Conservation (phyloP, 2,888 invertebrate genomes). For the Caenorhabditis sp. region DNA sequence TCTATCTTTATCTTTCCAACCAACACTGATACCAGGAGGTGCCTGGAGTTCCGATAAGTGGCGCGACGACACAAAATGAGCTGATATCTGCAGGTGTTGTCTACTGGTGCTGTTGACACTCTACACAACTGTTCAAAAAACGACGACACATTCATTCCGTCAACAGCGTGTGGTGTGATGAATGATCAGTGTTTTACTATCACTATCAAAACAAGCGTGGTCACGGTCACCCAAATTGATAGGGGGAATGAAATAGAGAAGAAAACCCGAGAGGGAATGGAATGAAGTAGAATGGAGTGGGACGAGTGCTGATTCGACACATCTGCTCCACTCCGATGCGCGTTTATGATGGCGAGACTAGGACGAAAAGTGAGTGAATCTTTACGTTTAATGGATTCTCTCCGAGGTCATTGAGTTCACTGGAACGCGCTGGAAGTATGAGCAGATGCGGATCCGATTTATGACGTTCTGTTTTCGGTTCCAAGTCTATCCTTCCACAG, state of each 20-base stretch:
- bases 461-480: too few relatives aligned
- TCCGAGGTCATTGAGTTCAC: background rate
- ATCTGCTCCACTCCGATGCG: conserved; percentile 6
- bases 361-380: background rate
- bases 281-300: background rate
- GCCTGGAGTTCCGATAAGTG: conserved; percentile 26
- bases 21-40: conserved; percentile 24
- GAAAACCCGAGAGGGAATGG: conserved; percentile 1
- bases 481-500: conserved; percentile 8
- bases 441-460: too few relatives aligned
- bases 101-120: conserved; percentile 7
- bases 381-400: conserved; percentile 5
- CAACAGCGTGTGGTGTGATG: conserved; percentile 4
- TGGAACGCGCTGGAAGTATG: too few relatives aligned
- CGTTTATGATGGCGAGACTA: background rate
- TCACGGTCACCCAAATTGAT: background rate
- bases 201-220: conserved; percentile 39
- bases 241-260: conserved; percentile 9
- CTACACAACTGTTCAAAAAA: conserved; percentile 7
- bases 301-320: conserved; percentile 15
- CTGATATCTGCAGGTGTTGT: conserved; percentile 38
- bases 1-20: conserved; percentile 2
- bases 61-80: conserved; percentile 30
- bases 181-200: conserved; percentile 28
- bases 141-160: background rate